These are phyloP conservation scores for Pyralis farinalis DNA, from an alignment of 2,888 invertebrate species.

Conservation along the genomic window DNA sequence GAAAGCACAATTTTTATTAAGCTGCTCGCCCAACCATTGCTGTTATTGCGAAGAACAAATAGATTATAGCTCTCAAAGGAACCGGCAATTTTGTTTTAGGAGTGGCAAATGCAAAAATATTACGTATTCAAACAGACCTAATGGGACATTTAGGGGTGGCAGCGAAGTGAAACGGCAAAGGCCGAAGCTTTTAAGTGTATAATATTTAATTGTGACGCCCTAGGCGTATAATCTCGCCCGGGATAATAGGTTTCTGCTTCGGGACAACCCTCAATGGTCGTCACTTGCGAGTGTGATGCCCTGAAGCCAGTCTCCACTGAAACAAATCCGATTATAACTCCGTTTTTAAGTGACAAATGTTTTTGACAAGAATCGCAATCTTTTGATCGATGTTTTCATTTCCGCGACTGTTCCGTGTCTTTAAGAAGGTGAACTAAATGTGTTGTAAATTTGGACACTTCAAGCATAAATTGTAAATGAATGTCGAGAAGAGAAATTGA, in stretches of 20 bases:
- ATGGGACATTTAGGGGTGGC: slow-evolving; percentile 81
- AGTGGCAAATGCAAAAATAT: slow-evolving; percentile 81
- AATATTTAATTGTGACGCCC: slow-evolving; percentile 82
- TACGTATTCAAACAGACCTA: slow-evolving; percentile 81
- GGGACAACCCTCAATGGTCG: slow-evolving; percentile 73
- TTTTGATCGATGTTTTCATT: not conserved
- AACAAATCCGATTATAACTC: slow-evolving; percentile 78
- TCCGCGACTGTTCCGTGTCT: not conserved
- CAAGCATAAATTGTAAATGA: slow-evolving; percentile 67
- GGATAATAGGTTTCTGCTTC: slow-evolving; percentile 82
- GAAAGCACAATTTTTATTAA: slow-evolving; percentile 65
- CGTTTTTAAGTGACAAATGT: slow-evolving; percentile 41
- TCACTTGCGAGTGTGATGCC: slow-evolving; percentile 76
- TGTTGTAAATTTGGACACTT: slow-evolving; percentile 33
- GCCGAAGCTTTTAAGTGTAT: slow-evolving; percentile 82
- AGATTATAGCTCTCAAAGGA: slow-evolving; percentile 80
- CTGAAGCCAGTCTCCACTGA: slow-evolving; percentile 66
- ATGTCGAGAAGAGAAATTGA: slow-evolving; percentile 71
- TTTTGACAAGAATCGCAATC: slow-evolving; percentile 9
- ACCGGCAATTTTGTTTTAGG: slow-evolving; percentile 76
- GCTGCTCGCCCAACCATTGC: slow-evolving; percentile 71
- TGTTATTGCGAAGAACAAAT: slow-evolving; percentile 80
- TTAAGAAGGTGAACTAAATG: slow-evolving; percentile 36
- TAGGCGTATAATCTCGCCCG: slow-evolving; percentile 82
- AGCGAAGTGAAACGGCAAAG: slow-evolving; percentile 80